Percentiles rank a stretch among this genome's conserved stretches.
Evolutionary conservation across 2,113 vertebrate genomes (phyloP).

Genomic region (Gambusia affinis): DNA sequence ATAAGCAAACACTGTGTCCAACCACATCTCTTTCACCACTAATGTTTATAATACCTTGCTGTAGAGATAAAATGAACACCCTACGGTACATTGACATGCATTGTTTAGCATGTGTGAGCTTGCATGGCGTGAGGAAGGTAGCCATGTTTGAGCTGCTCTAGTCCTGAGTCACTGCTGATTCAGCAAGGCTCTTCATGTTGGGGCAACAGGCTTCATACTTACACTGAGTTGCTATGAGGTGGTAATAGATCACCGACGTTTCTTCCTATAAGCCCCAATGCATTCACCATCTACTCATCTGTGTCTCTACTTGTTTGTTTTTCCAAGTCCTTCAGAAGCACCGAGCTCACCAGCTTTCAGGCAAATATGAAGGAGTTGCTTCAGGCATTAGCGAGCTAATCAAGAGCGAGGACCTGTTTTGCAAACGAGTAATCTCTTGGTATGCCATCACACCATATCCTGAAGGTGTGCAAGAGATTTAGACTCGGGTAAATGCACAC

Average conservation of each 20-base stretch:
- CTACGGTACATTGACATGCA: neutral
- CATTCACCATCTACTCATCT: slow-evolving; percentile 11
- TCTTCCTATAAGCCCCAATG: slow-evolving; percentile 6
- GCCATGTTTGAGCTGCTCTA: slow-evolving; percentile 36
- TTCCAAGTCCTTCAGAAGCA: slow-evolving; percentile 2
- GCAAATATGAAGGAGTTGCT: neutral
- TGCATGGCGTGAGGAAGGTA: slow-evolving; percentile 60
- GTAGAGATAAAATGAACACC: neutral
- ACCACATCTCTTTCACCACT: neutral
- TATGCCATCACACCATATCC: slow-evolving; percentile 32
- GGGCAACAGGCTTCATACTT: slow-evolving; percentile 62
- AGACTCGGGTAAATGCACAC: slow-evolving; percentile 10
- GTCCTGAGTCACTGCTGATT: slow-evolving; percentile 74
- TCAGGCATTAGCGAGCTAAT: neutral
- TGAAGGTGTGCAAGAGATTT: slow-evolving; percentile 5
- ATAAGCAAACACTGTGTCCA: neutral
- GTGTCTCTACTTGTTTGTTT: neutral
- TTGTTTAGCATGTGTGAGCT: slow-evolving; percentile 37
- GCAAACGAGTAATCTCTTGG: slow-evolving; percentile 11
- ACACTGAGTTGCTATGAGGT: slow-evolving; percentile 10
- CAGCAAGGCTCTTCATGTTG: slow-evolving; percentile 66
- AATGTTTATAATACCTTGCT: neutral
- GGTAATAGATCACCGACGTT: slow-evolving; percentile 27
- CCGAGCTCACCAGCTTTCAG: neutral
- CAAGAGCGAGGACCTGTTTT: slow-evolving; percentile 3